A percentile compares a stretch with the other conserved stretches of the same genome.
Conservation (phyloP, 2,888 invertebrate genomes). For the Endotricha flammealis region DNA sequence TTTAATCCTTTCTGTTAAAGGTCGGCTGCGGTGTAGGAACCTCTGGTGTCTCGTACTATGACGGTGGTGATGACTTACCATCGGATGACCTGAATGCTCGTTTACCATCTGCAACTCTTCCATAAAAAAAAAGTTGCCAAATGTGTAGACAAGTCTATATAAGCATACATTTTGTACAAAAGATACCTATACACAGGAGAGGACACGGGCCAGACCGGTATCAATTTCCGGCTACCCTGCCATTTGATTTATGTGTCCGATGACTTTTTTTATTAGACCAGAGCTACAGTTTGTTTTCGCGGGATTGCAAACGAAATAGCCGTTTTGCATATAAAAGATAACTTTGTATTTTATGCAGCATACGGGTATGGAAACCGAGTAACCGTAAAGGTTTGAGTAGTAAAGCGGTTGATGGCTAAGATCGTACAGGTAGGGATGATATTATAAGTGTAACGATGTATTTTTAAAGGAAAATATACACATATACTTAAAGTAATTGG, state of each 20-base stretch:
- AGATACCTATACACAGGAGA: too few species aligned
- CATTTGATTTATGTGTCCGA: conserved; percentile 63
- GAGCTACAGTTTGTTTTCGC: conserved; percentile 20
- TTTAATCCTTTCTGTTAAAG: too few species aligned
- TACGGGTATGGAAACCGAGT: conserved; percentile 13
- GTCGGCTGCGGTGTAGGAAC: too few species aligned
- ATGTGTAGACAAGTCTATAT: too few species aligned
- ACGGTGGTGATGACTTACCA: too few species aligned
- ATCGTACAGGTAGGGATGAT: conserved; percentile 3
- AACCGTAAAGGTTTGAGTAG: conserved; percentile 15
- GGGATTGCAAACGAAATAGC: conserved; percentile 13
- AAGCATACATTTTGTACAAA: too few species aligned
- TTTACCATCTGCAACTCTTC: too few species aligned
- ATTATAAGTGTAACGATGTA: conserved; percentile 1
- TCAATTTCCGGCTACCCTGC: conserved; percentile 63
- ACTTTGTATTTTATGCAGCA: conserved; percentile 18
- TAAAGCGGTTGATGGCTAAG: neutral
- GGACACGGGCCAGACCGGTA: conserved; percentile 50
- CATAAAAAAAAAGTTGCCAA: too few species aligned
- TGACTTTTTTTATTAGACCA: conserved; percentile 38
- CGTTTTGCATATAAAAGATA: conserved; percentile 12
- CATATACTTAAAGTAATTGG: too few species aligned
- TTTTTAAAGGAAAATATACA: conserved; percentile 1
- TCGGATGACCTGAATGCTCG: too few species aligned
- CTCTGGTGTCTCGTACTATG: too few species aligned